These are phyloP conservation scores for Tribolium castaneum DNA, from an alignment of 1,140 invertebrate species.

Conservation along the genomic window DNA sequence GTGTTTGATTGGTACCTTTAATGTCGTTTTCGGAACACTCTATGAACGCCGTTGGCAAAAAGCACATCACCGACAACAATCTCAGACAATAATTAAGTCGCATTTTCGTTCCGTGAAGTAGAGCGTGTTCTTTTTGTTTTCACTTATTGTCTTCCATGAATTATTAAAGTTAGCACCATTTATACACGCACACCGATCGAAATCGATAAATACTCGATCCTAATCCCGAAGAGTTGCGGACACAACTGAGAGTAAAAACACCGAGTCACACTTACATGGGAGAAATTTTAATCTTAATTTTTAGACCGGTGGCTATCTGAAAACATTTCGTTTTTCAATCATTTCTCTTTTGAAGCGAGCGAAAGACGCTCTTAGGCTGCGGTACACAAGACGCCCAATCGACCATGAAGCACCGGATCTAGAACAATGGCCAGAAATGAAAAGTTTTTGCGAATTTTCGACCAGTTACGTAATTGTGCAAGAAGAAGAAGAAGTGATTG, in stretches of 20 bases:
- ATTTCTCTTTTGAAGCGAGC: constrained; percentile 50
- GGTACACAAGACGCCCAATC: background rate
- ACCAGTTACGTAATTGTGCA: background rate
- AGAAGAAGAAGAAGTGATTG: background rate
- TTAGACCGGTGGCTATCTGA: constrained; percentile 54
- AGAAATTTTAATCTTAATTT: constrained; percentile 59
- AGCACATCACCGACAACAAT: constrained; percentile 55
- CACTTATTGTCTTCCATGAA: constrained; percentile 51
- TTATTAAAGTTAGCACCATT: constrained; percentile 7
- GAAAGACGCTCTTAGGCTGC: constrained; percentile 1
- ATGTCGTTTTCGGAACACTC: constrained; percentile 59
- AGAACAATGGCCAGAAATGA: constrained; percentile 16
- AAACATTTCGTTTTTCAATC: constrained; percentile 50
- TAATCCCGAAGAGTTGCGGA: constrained; percentile 40
- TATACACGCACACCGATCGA: constrained; percentile 9
- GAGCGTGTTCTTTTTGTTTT: constrained; percentile 55
- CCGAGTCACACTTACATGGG: constrained; percentile 50
- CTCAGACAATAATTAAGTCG: constrained; percentile 55
- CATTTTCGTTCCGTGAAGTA: constrained; percentile 59
- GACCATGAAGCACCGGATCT: background rate
- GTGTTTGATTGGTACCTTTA: constrained; percentile 49
- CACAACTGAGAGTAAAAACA: constrained; percentile 57
- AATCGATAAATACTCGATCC: constrained; percentile 31
- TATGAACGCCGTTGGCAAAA: constrained; percentile 49
- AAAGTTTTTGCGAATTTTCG: background rate